Evolutionary conservation across 2,888 invertebrate species (phyloP).

Genomic region (Athetis lepigone): DNA sequence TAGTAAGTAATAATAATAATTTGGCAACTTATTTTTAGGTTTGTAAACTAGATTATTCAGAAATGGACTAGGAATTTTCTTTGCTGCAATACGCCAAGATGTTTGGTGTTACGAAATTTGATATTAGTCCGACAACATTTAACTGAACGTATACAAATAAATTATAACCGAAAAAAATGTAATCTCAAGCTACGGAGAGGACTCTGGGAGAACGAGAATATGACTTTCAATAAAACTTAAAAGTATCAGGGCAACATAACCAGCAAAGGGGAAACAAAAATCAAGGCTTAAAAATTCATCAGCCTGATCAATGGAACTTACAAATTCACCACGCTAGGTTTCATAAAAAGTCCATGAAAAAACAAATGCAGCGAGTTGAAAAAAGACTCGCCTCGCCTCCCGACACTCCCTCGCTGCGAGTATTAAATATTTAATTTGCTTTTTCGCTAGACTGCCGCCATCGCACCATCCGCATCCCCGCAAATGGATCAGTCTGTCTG

Average conservation of each 20-base stretch:
- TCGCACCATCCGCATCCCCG: constrained; percentile 55
- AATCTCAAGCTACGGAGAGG: no score
- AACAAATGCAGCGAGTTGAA: constrained; percentile 51
- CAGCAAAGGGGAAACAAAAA: constrained; percentile 21
- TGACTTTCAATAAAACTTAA: no score
- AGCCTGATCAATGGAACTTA: constrained; percentile 54
- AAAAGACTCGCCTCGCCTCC: constrained; percentile 63
- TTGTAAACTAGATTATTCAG: no score
- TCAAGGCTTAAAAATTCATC: constrained; percentile 39
- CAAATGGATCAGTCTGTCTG: constrained; percentile 74
- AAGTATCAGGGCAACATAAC: constrained; percentile 34
- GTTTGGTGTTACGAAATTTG: no score
- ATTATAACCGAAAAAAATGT: no score
- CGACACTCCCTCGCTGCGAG: constrained; percentile 69
- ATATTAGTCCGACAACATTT: no score
- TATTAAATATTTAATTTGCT: constrained; percentile 81
- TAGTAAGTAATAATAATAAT: no score
- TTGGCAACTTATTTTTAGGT: no score
- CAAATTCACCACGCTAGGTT: constrained; percentile 47
- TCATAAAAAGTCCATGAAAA: constrained; percentile 46
- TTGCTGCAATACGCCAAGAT: no score
- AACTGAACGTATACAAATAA: no score
- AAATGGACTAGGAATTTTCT: no score
- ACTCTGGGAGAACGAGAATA: no score
- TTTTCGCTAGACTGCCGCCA: constrained; percentile 62